A percentile compares a stretch with the other conserved stretches of the same genome.
phyloP scores from a whole-genome alignment of 2,113 vertebrate species.

The Excalfactoria chinensis region DNA sequence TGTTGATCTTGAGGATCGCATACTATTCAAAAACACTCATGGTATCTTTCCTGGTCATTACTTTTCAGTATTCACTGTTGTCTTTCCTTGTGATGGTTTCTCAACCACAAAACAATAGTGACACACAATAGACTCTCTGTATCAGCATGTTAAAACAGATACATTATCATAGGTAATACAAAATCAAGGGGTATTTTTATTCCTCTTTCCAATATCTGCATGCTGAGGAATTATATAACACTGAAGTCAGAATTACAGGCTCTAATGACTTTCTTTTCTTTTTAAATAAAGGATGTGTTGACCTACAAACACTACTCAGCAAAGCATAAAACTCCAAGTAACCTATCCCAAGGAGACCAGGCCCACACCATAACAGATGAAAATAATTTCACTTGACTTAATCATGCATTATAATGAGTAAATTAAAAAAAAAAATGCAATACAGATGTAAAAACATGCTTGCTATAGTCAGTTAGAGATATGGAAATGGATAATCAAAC shows the following conservation, averaged over 20 bases:
- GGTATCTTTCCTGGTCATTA: neutral
- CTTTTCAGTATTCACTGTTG: neutral
- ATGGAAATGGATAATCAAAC: neutral
- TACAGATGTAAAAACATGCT: neutral
- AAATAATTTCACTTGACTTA: neutral
- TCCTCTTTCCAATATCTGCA: neutral
- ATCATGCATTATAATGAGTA: neutral
- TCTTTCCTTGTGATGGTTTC: neutral
- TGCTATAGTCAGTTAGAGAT: neutral
- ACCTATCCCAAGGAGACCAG: neutral
- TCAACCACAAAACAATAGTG: neutral
- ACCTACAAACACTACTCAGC: neutral
- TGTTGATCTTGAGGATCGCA: neutral
- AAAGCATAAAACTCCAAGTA: neutral
- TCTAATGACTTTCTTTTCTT: neutral
- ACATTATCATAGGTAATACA: neutral
- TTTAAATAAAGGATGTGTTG: neutral
- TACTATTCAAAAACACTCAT: neutral
- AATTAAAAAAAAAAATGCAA: neutral
- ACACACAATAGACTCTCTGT: neutral
- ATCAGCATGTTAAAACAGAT: neutral
- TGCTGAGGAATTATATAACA: neutral
- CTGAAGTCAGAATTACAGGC: neutral
- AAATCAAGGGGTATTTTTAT: neutral
- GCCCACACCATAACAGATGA: slow-evolving; percentile 6